Conservation (phyloP, 2,888 invertebrate species). For the Oxystoma pomonae region DNA sequence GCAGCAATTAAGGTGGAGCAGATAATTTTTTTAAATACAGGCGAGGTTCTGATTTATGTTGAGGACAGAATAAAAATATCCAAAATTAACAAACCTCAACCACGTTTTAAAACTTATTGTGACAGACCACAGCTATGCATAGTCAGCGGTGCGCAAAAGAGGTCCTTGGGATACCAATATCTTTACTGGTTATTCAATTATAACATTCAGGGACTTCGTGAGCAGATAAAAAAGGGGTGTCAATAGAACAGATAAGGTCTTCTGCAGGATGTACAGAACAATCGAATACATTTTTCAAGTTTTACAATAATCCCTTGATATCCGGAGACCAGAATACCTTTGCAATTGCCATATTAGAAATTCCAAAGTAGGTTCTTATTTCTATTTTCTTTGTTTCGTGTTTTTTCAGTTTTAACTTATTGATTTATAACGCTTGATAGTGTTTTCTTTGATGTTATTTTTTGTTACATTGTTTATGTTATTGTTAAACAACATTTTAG, state of each 20-base stretch:
- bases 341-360: too few relatives aligned
- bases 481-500: too few relatives aligned
- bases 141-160: background rate
- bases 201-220: background rate
- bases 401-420: too few relatives aligned
- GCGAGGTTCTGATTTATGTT: slow-evolving; percentile 11
- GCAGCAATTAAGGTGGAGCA: slow-evolving; percentile 13
- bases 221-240: background rate
- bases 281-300: too few relatives aligned
- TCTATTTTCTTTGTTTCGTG: too few relatives aligned
- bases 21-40: slow-evolving; percentile 5
- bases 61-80: slow-evolving; percentile 15
- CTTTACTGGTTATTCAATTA: background rate
- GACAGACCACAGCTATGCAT: slow-evolving; percentile 13
- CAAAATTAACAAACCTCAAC: slow-evolving; percentile 8
- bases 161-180: background rate
- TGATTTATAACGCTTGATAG: too few relatives aligned
- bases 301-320: too few relatives aligned
- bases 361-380: too few relatives aligned
- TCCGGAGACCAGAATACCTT: too few relatives aligned
- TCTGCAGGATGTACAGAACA: background rate
- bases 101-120: slow-evolving; percentile 15
- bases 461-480: too few relatives aligned
- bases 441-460: too few relatives aligned
- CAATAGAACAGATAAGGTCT: background rate